Conservation (phyloP, 2,888 invertebrate genomes). For the Hololepta plana region DNA sequence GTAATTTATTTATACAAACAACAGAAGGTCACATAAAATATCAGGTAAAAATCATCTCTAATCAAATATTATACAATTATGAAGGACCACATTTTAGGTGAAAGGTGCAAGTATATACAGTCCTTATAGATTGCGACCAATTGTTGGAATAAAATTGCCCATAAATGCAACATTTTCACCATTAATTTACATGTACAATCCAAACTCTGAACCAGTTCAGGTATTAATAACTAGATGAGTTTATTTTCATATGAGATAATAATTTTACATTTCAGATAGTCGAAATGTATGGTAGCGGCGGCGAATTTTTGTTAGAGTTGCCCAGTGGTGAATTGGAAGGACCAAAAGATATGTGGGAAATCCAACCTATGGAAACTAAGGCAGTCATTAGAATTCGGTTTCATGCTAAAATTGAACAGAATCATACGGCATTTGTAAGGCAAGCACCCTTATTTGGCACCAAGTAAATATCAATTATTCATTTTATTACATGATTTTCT, state of each 20-base stretch:
- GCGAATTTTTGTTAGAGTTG: constrained; percentile 75
- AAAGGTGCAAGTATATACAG: constrained; percentile 74
- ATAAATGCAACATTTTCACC: constrained; percentile 81
- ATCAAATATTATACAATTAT: constrained; percentile 1
- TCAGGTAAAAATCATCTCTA: constrained; percentile 34
- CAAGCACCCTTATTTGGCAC: constrained; percentile 14
- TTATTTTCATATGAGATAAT: background rate
- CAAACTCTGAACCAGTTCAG: constrained; percentile 72
- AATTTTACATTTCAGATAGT: constrained; percentile 33
- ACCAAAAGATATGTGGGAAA: constrained; percentile 71
- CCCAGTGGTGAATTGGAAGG: constrained; percentile 64
- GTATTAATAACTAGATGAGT: constrained; percentile 25
- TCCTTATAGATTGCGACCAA: constrained; percentile 79
- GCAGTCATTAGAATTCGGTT: constrained; percentile 76
- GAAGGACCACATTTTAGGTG: constrained; percentile 36
- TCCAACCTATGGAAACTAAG: constrained; percentile 76
- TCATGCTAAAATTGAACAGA: constrained; percentile 55
- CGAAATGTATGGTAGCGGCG: constrained; percentile 75
- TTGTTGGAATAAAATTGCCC: constrained; percentile 80
- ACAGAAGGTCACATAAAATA: constrained; percentile 83
- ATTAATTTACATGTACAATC: constrained; percentile 86
- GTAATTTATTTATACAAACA: constrained; percentile 84
- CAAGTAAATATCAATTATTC: background rate
- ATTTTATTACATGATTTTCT: constrained; percentile 5
- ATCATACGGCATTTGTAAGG: constrained; percentile 73